Evolutionary conservation across 2,888 invertebrate species (phyloP).

Genomic region (Scrobipalpa atriplicella): DNA sequence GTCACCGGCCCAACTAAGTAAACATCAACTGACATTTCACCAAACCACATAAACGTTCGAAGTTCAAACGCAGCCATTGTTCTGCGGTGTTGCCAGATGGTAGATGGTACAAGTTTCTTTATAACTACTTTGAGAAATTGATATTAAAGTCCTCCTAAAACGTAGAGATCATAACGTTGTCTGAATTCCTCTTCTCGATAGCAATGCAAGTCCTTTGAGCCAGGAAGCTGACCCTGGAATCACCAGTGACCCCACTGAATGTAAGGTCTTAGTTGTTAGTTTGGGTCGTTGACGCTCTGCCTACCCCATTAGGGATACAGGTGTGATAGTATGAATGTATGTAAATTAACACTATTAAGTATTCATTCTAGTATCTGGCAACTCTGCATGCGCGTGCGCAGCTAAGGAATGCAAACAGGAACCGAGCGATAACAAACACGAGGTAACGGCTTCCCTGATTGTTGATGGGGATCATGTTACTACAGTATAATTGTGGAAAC

Average conservation of each 20-base stretch:
- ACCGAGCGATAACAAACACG: conserved; percentile 44
- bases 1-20: neutral
- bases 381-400: conserved; percentile 41
- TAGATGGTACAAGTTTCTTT: too few relatives aligned
- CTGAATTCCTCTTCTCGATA: too few relatives aligned
- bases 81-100: neutral
- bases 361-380: neutral
- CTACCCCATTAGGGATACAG: neutral
- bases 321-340: neutral
- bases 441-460: conserved; percentile 41
- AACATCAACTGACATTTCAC: conserved; percentile 12
- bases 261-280: too few relatives aligned
- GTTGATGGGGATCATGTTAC: conserved; percentile 8
- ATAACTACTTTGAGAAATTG: too few relatives aligned
- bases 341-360: too few relatives aligned
- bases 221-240: too few relatives aligned
- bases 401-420: conserved; percentile 62
- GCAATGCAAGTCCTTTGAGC: too few relatives aligned
- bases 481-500: conserved; percentile 16
- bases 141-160: too few relatives aligned
- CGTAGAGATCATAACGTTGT: too few relatives aligned
- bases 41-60: neutral
- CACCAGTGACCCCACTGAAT: too few relatives aligned
- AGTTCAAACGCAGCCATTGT: conserved; percentile 14
- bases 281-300: too few relatives aligned